Percentiles rank a stretch among this genome's conserved stretches.
Conservation (phyloP, 2,113 vertebrate genomes). For the Cygnus atratus region DNA sequence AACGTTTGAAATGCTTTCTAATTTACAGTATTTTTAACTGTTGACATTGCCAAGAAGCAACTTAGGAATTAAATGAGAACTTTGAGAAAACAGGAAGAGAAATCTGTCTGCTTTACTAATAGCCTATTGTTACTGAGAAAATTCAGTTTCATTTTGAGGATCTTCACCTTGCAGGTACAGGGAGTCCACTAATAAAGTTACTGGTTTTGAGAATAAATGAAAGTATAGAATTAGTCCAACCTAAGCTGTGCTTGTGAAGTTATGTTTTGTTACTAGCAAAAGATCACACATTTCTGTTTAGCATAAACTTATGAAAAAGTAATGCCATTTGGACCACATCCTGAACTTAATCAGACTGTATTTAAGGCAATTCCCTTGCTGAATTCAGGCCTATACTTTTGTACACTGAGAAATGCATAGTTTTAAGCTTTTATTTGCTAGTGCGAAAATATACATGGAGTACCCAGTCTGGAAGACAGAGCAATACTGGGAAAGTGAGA, state of each 20-base stretch:
- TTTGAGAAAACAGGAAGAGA: neutral
- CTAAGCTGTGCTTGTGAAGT: neutral
- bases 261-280: neutral
- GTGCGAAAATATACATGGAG: neutral
- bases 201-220: neutral
- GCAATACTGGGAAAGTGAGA: neutral
- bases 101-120: neutral
- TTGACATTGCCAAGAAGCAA: neutral
- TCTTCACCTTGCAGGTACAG: neutral
- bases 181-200: neutral
- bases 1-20: neutral
- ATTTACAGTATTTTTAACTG: conserved; percentile 3
- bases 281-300: neutral
- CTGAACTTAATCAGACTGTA: neutral
- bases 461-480: neutral
- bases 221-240: neutral
- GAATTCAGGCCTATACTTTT: neutral
- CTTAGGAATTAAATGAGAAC: neutral
- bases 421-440: neutral
- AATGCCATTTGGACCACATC: neutral
- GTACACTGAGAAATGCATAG: neutral
- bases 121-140: neutral
- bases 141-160: neutral
- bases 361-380: neutral
- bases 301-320: neutral